phyloP scores from a whole-genome alignment of 2,888 invertebrate genomes.

The Orchesella flavescens region DNA sequence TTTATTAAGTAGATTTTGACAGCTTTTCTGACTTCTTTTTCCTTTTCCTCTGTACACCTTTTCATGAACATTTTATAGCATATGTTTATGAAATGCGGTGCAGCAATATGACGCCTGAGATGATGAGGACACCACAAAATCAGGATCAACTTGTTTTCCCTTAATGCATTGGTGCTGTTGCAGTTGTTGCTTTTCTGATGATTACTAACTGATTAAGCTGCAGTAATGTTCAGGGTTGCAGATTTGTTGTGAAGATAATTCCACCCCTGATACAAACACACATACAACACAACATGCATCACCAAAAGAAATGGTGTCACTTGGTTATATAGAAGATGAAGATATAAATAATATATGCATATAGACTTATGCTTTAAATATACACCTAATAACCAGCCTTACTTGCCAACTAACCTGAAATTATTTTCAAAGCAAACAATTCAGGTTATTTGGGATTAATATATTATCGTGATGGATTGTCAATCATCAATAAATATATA shows the following conservation, averaged over 20 bases:
- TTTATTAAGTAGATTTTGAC: constrained; percentile 31
- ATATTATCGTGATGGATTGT: no score
- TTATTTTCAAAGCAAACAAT: not conserved
- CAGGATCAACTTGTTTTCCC: constrained; percentile 56
- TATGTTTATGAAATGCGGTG: not conserved
- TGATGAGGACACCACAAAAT: constrained; percentile 27
- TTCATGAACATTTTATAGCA: no score
- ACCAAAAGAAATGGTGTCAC: constrained; percentile 31
- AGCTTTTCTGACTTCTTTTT: constrained; percentile 6
- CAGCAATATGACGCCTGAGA: not conserved
- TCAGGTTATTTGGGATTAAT: constrained; percentile 8
- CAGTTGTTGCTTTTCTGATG: not conserved
- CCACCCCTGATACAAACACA: not conserved
- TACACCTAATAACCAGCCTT: no score
- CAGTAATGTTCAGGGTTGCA: constrained; percentile 8
- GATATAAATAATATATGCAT: no score
- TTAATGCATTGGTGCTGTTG: not conserved
- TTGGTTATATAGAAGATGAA: constrained; percentile 9
- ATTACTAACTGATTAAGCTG: constrained; percentile 12
- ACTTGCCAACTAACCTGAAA: constrained; percentile 15
- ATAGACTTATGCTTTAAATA: no score
- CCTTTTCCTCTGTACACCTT: not conserved
- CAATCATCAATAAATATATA: no score
- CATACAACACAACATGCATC: not conserved
- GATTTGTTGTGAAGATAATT: not conserved